A percentile compares a stretch with the other conserved stretches of the same genome.
Conservation (phyloP, 2,113 vertebrate species). For the Engraulis encrasicolus region DNA sequence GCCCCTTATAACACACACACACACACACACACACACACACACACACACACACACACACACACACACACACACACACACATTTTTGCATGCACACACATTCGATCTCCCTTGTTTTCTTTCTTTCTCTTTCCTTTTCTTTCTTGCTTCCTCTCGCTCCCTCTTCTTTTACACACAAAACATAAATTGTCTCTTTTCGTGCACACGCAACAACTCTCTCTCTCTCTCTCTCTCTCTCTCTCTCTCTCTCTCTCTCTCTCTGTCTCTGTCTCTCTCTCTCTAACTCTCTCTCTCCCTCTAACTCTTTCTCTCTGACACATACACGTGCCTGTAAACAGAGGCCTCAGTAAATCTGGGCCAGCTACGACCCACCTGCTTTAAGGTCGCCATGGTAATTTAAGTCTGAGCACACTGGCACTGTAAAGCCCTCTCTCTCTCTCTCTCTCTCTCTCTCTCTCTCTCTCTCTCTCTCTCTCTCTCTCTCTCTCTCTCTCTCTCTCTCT, state of each 20-base stretch:
- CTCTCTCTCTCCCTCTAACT: too few relatives aligned
- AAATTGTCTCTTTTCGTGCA: too few relatives aligned
- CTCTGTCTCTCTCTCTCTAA: too few relatives aligned
- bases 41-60: neutral
- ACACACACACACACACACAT: constrained; percentile 5
- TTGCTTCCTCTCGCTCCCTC: too few relatives aligned
- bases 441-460: neutral
- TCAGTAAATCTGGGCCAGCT: constrained; percentile 33
- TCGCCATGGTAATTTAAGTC: constrained; percentile 43
- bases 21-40: neutral
- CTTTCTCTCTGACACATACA: neutral
- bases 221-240: too few relatives aligned
- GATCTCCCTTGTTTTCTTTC: too few relatives aligned
- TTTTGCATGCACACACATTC: too few relatives aligned
- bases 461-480: neutral
- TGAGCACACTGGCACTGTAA: neutral
- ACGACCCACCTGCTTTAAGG: constrained; percentile 31
- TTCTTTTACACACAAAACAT: too few relatives aligned
- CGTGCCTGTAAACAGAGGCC: constrained; percentile 26
- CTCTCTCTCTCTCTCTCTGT: too few relatives aligned
- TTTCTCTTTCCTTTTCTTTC: too few relatives aligned
- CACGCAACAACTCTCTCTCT: too few relatives aligned
- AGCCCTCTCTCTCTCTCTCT: neutral
- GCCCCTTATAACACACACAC: neutral
- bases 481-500: neutral